A percentile compares a stretch with the other conserved stretches of the same genome.
Conservation (phyloP, 2,113 vertebrate genomes). For the Peromyscus polionotus region DNA sequence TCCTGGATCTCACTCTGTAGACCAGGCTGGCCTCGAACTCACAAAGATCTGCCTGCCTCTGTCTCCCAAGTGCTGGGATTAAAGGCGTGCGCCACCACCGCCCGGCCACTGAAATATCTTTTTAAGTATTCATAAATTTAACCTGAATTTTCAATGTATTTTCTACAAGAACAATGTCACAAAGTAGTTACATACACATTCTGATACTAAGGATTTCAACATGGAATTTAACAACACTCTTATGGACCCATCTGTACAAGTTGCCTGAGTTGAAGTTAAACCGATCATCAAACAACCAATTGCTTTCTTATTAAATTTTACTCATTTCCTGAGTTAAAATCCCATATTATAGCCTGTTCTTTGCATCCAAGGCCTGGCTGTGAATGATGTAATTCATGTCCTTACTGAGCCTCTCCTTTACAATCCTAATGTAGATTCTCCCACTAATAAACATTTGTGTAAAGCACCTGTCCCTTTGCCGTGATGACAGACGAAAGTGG, state of each 20-base stretch:
- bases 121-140: constrained; percentile 54
- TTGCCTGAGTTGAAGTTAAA: neutral
- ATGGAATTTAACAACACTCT: neutral
- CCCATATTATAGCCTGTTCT: neutral
- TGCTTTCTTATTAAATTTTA: neutral
- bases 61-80: no score
- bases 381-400: constrained; percentile 9
- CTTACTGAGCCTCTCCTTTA: neutral
- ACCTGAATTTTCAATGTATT: neutral
- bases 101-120: neutral
- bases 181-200: constrained; percentile 4
- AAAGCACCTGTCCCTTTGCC: neutral
- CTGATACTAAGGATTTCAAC: constrained; percentile 11
- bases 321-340: constrained; percentile 13
- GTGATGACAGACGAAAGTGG: neutral
- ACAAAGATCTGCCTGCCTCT: no score
- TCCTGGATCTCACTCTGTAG: no score
- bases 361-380: neutral
- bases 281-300: constrained; percentile 5
- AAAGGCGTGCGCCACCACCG: no score
- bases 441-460: neutral
- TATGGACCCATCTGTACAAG: neutral
- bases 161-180: neutral
- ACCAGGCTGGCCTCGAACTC: no score
- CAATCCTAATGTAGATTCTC: neutral